Evolutionary conservation across 2,113 vertebrate species (phyloP).

Genomic region (Marcusenius ussheri): DNA sequence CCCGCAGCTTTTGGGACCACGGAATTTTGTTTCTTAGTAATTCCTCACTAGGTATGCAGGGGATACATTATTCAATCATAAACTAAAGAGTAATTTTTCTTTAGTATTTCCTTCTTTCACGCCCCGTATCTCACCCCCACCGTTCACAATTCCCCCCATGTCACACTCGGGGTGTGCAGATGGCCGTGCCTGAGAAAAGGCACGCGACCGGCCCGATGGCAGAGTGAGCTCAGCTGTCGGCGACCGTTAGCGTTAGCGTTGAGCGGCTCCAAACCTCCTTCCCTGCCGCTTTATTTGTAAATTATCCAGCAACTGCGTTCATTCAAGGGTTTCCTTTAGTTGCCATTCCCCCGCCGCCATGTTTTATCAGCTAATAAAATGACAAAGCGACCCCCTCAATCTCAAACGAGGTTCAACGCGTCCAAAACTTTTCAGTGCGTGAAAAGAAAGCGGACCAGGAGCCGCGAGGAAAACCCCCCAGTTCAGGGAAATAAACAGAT

Average conservation of each 20-base stretch:
- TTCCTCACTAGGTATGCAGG: background rate
- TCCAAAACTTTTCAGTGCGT: background rate
- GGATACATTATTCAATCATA: background rate
- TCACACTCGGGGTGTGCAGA: slow-evolving; percentile 24
- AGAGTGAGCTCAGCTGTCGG: slow-evolving; percentile 32
- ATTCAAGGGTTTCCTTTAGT: background rate
- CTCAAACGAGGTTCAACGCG: background rate
- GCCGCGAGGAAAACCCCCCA: background rate
- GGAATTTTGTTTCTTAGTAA: background rate
- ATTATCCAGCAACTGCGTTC: background rate
- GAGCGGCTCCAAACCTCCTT: background rate
- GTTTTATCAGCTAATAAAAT: background rate
- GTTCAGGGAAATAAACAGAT: slow-evolving; percentile 24
- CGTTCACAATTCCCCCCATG: background rate
- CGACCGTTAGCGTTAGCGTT: background rate
- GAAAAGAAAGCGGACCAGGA: background rate
- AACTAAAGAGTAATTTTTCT: background rate
- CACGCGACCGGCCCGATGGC: slow-evolving; percentile 28
- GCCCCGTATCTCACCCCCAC: background rate
- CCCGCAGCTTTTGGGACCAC: background rate
- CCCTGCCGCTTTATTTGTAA: background rate
- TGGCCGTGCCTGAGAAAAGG: slow-evolving; percentile 24
- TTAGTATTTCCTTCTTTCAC: background rate
- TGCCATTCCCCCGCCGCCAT: background rate
- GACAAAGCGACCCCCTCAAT: background rate